Conservation (phyloP, 2,888 invertebrate species). For the Ophion costatus region DNA sequence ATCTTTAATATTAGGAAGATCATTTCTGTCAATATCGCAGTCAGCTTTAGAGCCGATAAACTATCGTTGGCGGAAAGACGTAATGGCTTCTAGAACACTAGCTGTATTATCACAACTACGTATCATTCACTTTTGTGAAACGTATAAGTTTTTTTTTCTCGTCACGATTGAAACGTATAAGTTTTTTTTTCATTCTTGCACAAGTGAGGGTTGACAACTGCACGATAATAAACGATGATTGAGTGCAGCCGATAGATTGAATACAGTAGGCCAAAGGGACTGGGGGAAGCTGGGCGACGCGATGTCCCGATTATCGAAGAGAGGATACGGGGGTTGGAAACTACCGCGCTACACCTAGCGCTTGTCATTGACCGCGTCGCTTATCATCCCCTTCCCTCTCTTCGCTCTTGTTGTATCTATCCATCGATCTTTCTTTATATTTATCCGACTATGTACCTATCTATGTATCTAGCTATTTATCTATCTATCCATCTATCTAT, state of each 20-base stretch:
- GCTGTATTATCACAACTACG: background rate
- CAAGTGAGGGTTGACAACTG: background rate
- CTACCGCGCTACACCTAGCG: slow-evolving; percentile 52
- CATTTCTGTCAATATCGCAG: background rate
- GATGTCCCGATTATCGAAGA: slow-evolving; percentile 3
- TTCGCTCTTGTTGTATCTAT: background rate
- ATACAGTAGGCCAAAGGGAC: slow-evolving; percentile 8
- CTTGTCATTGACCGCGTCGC: slow-evolving; percentile 57
- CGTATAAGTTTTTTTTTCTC: background rate
- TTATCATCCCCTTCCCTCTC: background rate
- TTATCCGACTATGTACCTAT: no score
- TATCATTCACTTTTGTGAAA: background rate
- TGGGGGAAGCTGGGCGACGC: background rate
- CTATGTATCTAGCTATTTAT: no score
- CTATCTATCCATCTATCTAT: no score
- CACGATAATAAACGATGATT: background rate
- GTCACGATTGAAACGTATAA: background rate
- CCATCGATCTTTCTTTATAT: no score
- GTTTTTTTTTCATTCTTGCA: background rate
- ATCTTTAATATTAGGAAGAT: no score
- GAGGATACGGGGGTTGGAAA: slow-evolving; percentile 40
- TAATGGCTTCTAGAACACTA: background rate
- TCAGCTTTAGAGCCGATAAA: background rate
- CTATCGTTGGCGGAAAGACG: background rate
- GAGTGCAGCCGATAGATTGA: slow-evolving; percentile 23